Conservation (phyloP, 2,888 invertebrate genomes). For the Agriopis marginaria region DNA sequence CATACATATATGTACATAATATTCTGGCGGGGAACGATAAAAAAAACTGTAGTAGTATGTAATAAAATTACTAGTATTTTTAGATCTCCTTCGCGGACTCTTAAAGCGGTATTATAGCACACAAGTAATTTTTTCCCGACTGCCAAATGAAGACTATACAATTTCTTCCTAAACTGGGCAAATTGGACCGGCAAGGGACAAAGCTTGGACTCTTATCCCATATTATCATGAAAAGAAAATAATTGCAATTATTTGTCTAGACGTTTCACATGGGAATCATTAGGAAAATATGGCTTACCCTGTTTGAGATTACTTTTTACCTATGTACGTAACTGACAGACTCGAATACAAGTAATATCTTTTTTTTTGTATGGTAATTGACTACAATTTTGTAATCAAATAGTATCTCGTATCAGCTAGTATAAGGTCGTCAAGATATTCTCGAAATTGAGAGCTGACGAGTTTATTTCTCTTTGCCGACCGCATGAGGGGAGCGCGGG, state of each 20-base stretch:
- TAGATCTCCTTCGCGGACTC: no score
- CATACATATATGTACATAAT: no score
- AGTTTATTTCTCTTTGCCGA: no score
- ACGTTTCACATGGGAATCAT: constrained; percentile 4
- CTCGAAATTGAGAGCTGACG: not conserved
- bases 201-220: constrained; percentile 1
- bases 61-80: no score
- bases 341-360: no score
- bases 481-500: no score
- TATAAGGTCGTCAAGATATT: not conserved
- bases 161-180: constrained; percentile 8
- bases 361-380: not conserved
- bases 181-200: constrained; percentile 3
- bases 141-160: not conserved
- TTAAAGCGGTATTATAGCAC: no score
- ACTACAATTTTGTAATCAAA: not conserved
- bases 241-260: constrained; percentile 17
- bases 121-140: not conserved
- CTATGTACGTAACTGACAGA: not conserved
- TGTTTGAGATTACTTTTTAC: not conserved
- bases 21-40: no score
- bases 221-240: constrained; percentile 15
- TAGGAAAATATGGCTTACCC: not conserved
- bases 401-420: not conserved
- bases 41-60: no score